phyloP scores from a whole-genome alignment of 2,113 vertebrate species.

The Sturnus vulgaris region DNA sequence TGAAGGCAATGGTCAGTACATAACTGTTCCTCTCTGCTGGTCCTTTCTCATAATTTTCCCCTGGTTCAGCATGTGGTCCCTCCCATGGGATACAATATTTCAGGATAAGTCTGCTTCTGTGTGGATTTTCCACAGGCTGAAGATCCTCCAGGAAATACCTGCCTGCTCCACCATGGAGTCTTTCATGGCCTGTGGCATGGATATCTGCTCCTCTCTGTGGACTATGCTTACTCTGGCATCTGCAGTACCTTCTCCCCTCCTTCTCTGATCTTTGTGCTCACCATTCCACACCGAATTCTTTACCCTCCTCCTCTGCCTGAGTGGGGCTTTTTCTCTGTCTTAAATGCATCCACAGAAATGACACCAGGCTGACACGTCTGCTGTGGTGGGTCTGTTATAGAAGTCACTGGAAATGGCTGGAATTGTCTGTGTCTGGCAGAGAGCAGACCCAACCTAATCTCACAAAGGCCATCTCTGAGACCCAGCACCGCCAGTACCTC shows the following conservation, averaged over 20 bases:
- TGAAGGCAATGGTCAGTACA: accelerated
- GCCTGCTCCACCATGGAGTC: background rate
- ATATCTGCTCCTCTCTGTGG: background rate
- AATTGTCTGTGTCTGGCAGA: background rate
- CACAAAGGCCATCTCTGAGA: background rate
- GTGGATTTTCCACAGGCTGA: background rate
- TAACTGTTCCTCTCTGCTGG: background rate
- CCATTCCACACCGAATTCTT: background rate
- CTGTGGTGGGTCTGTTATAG: accelerated
- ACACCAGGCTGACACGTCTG: background rate
- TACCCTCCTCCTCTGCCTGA: background rate
- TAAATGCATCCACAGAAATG: background rate
- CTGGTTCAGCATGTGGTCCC: background rate
- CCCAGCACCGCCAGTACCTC: background rate
- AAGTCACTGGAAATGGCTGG: background rate
- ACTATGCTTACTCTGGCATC: background rate
- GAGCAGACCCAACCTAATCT: background rate
- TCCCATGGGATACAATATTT: background rate
- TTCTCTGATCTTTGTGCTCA: background rate
- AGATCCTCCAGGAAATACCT: background rate
- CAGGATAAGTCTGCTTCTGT: background rate
- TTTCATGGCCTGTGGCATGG: background rate
- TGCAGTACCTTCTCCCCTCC: background rate
- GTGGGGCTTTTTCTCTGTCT: background rate
- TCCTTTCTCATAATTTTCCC: background rate